phyloP scores from a whole-genome alignment of 2,888 invertebrate species.

The Diadromus collaris region DNA sequence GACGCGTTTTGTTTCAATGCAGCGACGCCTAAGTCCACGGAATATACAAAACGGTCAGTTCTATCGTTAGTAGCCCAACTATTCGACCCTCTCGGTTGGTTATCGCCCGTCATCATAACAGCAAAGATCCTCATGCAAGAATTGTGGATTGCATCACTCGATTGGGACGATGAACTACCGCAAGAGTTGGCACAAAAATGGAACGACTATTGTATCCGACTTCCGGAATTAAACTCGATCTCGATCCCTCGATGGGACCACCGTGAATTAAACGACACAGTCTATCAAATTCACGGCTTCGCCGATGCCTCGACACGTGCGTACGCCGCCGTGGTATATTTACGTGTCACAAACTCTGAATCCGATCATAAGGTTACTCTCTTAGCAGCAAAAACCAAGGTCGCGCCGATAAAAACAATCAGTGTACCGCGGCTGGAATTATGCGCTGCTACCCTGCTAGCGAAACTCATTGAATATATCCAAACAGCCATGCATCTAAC shows the following conservation, averaged over 20 bases:
- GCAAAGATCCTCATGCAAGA: constrained; percentile 49
- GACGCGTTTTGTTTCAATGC: constrained; percentile 18
- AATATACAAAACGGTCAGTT: constrained; percentile 16
- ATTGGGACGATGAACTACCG: constrained; percentile 45
- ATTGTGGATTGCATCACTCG: constrained; percentile 36
- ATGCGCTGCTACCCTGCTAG: constrained; percentile 27
- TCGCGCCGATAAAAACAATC: constrained; percentile 19
- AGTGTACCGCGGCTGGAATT: constrained; percentile 33
- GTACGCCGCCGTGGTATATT: constrained; percentile 43
- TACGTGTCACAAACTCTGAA: not conserved
- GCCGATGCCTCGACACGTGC: constrained; percentile 52
- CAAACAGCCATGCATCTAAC: not conserved
- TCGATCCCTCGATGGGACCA: constrained; percentile 50
- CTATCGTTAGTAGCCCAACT: not conserved
- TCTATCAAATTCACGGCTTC: constrained; percentile 46
- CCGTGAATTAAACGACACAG: not conserved
- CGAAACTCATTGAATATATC: constrained; percentile 12
- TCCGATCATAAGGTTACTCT: not conserved
- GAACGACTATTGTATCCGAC: constrained; percentile 8
- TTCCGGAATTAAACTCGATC: constrained; percentile 18
- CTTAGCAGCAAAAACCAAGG: constrained; percentile 23
- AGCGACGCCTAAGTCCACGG: not conserved
- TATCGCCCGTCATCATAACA: constrained; percentile 29
- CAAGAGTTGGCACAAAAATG: constrained; percentile 12
- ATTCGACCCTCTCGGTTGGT: constrained; percentile 19